phyloP scores from a whole-genome alignment of 1,140 invertebrate genomes.

The Euwallacea similis region DNA sequence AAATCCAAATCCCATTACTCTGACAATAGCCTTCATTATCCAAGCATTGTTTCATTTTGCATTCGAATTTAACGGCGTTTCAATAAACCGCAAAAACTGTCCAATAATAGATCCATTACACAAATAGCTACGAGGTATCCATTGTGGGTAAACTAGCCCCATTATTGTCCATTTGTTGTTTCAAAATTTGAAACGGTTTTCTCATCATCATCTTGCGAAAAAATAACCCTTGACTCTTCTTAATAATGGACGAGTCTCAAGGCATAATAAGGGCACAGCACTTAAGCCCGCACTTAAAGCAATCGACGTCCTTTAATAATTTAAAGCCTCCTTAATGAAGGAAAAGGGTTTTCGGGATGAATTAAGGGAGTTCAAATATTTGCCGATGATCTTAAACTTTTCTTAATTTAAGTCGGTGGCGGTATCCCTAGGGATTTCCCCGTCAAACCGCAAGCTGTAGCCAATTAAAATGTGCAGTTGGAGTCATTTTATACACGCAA shows the following conservation, averaged over 20 bases:
- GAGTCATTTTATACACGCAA: no score
- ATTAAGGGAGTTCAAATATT: constrained; percentile 30
- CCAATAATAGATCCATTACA: constrained; percentile 5
- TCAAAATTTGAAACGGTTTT: neutral
- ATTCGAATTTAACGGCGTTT: neutral
- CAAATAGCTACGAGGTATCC: constrained; percentile 1
- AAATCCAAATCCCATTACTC: constrained; percentile 11
- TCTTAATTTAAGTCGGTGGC: constrained; percentile 24
- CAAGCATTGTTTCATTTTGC: constrained; percentile 15
- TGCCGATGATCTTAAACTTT: constrained; percentile 31
- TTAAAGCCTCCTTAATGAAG: constrained; percentile 30
- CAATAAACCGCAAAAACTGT: constrained; percentile 11
- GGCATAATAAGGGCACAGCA: constrained; percentile 23
- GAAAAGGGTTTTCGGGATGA: constrained; percentile 30
- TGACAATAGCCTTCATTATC: constrained; percentile 9
- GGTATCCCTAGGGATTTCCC: neutral
- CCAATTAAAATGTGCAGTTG: no score
- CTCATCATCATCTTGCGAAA: neutral
- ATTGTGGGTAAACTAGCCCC: constrained; percentile 12
- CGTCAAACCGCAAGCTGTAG: neutral
- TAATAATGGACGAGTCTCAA: neutral
- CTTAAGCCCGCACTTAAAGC: constrained; percentile 30
- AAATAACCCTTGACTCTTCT: neutral
- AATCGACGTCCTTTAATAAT: constrained; percentile 34
- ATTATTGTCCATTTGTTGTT: neutral